A percentile compares a stretch with the other conserved stretches of the same genome.
Conservation (phyloP, 92 coral and sea anemone genomes). For the Virgularia gustaviana region DNA sequence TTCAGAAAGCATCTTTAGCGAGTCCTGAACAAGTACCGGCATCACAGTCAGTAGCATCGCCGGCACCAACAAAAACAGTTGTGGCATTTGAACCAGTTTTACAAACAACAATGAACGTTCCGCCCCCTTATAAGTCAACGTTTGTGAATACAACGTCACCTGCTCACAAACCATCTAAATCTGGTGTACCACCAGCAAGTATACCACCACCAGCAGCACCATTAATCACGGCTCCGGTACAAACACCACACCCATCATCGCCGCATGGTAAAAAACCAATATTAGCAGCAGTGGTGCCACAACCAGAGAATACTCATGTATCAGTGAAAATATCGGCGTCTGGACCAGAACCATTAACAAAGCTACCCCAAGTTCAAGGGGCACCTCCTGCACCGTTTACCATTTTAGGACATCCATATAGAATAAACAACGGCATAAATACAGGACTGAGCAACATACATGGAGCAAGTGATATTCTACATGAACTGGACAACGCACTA, state of each 20-base stretch:
- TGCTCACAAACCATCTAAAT: neutral
- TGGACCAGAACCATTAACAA: neutral
- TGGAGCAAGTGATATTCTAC: neutral
- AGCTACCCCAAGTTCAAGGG: neutral
- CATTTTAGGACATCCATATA: neutral
- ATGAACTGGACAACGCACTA: conserved; percentile 1
- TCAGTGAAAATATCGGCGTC: neutral
- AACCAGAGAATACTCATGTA: neutral
- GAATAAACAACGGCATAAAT: neutral
- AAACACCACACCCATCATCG: neutral
- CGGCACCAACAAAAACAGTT: conserved; percentile 14
- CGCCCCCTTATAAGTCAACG: neutral
- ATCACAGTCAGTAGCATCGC: conserved; percentile 57
- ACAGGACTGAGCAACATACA: neutral
- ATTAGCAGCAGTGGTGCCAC: conserved; percentile 41
- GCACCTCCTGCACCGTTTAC: neutral
- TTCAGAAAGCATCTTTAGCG: too few species aligned
- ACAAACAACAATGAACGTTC: neutral
- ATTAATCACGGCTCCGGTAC: neutral
- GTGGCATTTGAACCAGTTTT: neutral
- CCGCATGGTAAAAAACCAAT: conserved; percentile 46
- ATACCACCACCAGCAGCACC: neutral
- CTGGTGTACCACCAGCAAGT: neutral
- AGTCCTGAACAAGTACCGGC: conserved; percentile 71
- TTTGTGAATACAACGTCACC: neutral